Evolutionary conservation across 2,797 vertebrate genomes (phyloP).

Genomic region (Setipinna tenuifilis): DNA sequence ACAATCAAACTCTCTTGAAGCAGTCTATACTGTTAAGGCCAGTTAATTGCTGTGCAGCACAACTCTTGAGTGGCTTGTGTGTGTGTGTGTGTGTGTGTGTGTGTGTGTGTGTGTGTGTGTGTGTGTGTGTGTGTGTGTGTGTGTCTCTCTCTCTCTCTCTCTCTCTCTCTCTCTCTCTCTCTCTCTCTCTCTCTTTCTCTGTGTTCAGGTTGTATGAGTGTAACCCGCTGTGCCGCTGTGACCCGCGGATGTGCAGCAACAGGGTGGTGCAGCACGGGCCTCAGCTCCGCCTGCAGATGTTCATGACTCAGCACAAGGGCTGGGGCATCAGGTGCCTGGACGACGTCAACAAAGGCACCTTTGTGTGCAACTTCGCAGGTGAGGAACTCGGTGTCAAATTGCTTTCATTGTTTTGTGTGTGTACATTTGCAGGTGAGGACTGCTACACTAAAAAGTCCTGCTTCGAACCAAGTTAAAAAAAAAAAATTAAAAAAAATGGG

Average conservation of each 20-base stretch:
- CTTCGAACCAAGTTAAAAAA: no score
- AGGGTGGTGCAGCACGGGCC: conserved; percentile 86
- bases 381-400: conserved; percentile 6
- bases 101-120: neutral
- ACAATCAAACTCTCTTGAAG: no score
- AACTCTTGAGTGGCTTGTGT: neutral
- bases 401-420: no score
- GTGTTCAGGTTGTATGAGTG: conserved; percentile 82
- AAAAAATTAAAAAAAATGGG: no score
- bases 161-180: neutral
- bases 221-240: conserved; percentile 84
- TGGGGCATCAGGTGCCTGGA: conserved; percentile 89
- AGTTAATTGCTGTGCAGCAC: neutral
- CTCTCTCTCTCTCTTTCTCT: no score
- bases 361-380: conserved; percentile 88
- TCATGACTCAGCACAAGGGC: conserved; percentile 87
- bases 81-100: neutral
- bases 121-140: neutral
- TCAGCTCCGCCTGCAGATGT: conserved; percentile 84
- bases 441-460: no score
- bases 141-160: neutral
- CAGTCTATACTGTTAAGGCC: no score
- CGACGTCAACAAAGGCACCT: conserved; percentile 85
- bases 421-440: no score
- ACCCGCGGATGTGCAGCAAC: conserved; percentile 82